phyloP scores from a whole-genome alignment of 2,797 vertebrate genomes.

The Petrocephalus sullivani region DNA sequence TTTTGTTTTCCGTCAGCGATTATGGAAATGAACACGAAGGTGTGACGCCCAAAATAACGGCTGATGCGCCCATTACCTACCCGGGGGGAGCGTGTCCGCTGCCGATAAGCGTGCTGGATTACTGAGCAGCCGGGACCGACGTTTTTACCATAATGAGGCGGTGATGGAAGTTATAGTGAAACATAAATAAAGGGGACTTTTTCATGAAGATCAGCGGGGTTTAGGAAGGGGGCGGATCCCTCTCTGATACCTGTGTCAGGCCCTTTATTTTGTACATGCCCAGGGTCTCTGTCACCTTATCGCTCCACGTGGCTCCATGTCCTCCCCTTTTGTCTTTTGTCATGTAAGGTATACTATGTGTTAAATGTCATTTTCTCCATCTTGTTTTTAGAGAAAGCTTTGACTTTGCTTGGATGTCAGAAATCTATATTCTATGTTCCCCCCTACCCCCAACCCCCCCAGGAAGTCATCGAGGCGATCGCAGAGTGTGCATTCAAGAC shows the following conservation, averaged over 20 bases:
- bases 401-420: neutral
- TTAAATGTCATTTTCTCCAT: neutral
- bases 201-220: neutral
- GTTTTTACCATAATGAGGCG: neutral
- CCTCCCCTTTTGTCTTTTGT: neutral
- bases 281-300: neutral
- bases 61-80: neutral
- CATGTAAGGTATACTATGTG: neutral
- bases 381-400: neutral
- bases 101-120: neutral
- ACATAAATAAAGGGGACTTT: neutral
- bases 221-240: neutral
- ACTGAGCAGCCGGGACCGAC: neutral
- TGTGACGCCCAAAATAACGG: neutral
- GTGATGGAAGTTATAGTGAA: neutral
- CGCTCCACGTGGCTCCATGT: neutral
- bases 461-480: constrained; percentile 97
- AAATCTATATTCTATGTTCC: neutral
- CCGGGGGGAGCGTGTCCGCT: neutral
- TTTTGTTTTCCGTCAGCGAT: neutral
- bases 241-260: neutral
- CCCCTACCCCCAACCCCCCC: neutral
- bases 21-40: neutral
- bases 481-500: constrained; percentile 96
- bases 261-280: neutral